A percentile compares a stretch with the other conserved stretches of the same genome.
phyloP scores from a whole-genome alignment of 2,797 vertebrate species.

The Rallus crepitans region DNA sequence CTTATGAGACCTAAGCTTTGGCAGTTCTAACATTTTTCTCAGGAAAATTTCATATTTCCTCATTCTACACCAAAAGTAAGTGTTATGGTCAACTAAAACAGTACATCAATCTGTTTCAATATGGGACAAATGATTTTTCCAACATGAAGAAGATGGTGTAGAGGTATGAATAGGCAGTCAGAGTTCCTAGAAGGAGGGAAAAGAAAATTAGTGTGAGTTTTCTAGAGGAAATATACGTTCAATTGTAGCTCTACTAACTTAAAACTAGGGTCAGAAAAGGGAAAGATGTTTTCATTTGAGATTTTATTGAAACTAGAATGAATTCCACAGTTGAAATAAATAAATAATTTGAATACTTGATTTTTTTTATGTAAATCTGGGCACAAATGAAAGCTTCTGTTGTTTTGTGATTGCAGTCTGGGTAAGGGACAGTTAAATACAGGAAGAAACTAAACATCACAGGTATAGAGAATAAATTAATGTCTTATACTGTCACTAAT shows the following conservation, averaged over 20 bases:
- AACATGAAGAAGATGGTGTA: neutral
- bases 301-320: neutral
- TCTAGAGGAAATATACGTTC: fast-evolving
- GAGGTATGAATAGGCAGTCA: neutral
- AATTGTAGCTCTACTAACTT: neutral
- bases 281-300: neutral
- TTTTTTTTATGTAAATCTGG: neutral
- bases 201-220: neutral
- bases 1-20: neutral
- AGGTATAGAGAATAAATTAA: neutral
- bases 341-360: neutral
- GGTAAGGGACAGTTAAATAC: neutral
- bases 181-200: neutral
- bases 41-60: neutral
- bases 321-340: neutral
- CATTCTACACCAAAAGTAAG: neutral
- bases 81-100: neutral
- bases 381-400: neutral
- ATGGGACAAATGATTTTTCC: neutral
- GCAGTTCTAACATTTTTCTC: neutral
- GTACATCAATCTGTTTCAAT: neutral
- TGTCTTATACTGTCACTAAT: neutral
- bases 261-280: neutral
- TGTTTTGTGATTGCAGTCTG: neutral
- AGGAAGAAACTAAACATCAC: neutral